phyloP scores from a whole-genome alignment of 1,140 invertebrate species.

The Patella vulgata region DNA sequence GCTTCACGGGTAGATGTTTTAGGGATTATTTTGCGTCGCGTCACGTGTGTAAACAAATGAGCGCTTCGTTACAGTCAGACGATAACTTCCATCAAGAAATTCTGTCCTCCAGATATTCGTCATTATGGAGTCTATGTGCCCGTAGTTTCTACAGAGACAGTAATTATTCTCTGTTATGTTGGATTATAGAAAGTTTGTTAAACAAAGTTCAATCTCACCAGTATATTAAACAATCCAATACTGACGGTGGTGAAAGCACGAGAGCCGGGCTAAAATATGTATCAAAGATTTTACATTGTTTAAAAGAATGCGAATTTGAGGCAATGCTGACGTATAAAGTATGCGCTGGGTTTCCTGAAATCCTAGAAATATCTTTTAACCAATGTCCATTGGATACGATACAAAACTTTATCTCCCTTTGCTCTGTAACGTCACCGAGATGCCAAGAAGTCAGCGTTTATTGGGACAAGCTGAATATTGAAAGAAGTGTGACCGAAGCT shows the following conservation, averaged over 20 bases:
- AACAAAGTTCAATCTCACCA: too few relatives aligned
- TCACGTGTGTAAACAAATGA: constrained; percentile 26
- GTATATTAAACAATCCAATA: too few relatives aligned
- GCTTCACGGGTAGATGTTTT: constrained; percentile 34
- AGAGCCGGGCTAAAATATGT: constrained; percentile 6
- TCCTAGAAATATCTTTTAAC: constrained; percentile 27
- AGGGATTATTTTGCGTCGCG: constrained; percentile 37
- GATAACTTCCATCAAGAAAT: too few relatives aligned
- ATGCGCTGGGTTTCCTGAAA: constrained; percentile 24
- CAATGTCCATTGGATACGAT: constrained; percentile 25
- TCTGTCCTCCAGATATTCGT: too few relatives aligned
- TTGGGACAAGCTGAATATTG: constrained; percentile 28
- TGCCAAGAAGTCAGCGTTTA: constrained; percentile 46
- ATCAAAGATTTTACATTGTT: constrained; percentile 22
- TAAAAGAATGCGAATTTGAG: constrained; percentile 31
- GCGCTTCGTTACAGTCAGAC: too few relatives aligned
- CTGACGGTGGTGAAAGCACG: constrained; percentile 13
- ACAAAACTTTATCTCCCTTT: constrained; percentile 21
- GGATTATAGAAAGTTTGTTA: too few relatives aligned
- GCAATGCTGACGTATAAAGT: constrained; percentile 14
- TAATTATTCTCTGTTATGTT: too few relatives aligned
- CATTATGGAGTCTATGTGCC: too few relatives aligned
- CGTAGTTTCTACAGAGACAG: too few relatives aligned
- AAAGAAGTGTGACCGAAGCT: constrained; percentile 11
- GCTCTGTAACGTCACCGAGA: neutral